Base-by-base conservation (phyloP, 2,888 invertebrate genomes). In the Linnaemya vulpina region DNA sequence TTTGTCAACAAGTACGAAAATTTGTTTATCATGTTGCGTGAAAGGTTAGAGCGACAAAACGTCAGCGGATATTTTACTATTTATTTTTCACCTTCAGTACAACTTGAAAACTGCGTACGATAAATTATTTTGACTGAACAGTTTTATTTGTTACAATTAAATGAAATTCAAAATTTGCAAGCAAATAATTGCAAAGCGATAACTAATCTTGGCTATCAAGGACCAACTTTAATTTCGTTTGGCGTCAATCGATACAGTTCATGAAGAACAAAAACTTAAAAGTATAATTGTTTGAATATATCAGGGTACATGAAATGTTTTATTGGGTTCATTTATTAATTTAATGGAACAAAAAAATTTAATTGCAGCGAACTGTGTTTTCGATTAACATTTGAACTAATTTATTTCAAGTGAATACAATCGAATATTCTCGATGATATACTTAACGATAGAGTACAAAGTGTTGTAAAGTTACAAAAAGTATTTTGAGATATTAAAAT, bases 201-300 rank as follows among this genome's bases (percentile, higher is more conserved):
- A 51, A 74, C 62, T 74, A 55, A 65, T 70, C 78, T 70, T 78
- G 78, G 78, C 68, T 22, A 62, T 74, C 78, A 83, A 79, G 83
- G 83, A 46, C 74, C 13, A 63, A 65, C 13, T 74, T 67, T 43
- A 25, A 38, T 43, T 58, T 40, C 15, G 22, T 60, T 60, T 10
- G 17, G 35, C 4, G 38, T 38, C 17, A 13, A 38, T 38, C 17
- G 38, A 38, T 11, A 60, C 15, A 38, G 11, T 68, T 70, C 11
- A 60, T 49, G 46, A n/a, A 73, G 60, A 46, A 60, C 46, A 73
- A 35, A 60, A 15, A 49, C 20, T 60, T 3, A 46, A 43, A 60
- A 22, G 35, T n/a, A 46, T 46, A 46, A 71, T 60, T 30, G 60
- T 46, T 30, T 20, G 9, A 60, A 60, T 55, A 43, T 25, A 22